These are phyloP conservation scores for Phycodurus eques DNA, from an alignment of 2,113 vertebrate genomes.

Conservation along the genomic window DNA sequence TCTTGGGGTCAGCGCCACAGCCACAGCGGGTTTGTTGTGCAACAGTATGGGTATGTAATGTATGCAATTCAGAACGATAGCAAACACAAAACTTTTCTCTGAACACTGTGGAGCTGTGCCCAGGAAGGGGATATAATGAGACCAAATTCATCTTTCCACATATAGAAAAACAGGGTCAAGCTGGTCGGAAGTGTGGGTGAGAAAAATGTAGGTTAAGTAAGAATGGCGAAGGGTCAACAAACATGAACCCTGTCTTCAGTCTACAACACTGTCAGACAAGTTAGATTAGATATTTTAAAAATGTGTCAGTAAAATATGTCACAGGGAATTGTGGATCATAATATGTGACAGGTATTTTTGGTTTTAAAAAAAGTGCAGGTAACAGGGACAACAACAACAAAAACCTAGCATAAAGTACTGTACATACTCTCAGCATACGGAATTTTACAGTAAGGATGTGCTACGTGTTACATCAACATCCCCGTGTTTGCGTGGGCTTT, in stretches of 20 bases:
- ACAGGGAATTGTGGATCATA: neutral
- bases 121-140: constrained; percentile 51
- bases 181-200: constrained; percentile 46
- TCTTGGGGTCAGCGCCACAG: constrained; percentile 22
- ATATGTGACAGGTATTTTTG: neutral
- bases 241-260: constrained; percentile 52
- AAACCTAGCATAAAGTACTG: too few relatives aligned
- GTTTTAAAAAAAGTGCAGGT: too few relatives aligned
- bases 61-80: constrained; percentile 45
- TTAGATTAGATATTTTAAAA: constrained; percentile 17
- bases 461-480: too few relatives aligned
- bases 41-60: constrained; percentile 38
- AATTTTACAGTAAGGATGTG: too few relatives aligned
- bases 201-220: constrained; percentile 71
- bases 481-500: too few relatives aligned
- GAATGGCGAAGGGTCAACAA: constrained; percentile 50
- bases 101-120: constrained; percentile 37
- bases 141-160: constrained; percentile 60
- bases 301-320: neutral
- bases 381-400: too few relatives aligned
- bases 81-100: constrained; percentile 62
- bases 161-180: constrained; percentile 62
- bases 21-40: constrained; percentile 35
- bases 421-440: too few relatives aligned
- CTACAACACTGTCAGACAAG: constrained; percentile 13